Base-by-base conservation (phyloP, 2,113 vertebrate genomes). In the Erythrocercus mccallii region DNA sequence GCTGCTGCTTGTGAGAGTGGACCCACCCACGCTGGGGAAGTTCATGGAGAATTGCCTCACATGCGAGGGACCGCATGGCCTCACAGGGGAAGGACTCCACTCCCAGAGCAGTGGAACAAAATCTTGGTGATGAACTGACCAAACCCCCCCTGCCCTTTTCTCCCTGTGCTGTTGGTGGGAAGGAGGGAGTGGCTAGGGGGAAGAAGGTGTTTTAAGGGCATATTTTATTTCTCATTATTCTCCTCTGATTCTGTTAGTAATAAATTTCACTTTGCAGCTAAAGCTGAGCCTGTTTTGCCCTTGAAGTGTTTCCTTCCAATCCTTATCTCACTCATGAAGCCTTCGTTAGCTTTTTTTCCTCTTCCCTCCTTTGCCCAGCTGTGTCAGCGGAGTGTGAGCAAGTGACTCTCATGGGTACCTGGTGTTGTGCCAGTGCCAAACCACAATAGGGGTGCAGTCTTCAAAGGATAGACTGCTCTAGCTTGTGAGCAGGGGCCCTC, bases 131-230 rank as follows among this genome's bases (percentile, higher is more conserved):
- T 51, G 27, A 56, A 42, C 31, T 73, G 23, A 44, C 17, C 23
- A 27, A n/a, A 73, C 44, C 9, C 13, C 5, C 31, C 24, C 20
- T 12, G 23, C 7, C 38, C 31, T 42, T 73, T 17, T 56, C 31
- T 27, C 70, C 38, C 24, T 44, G 38, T 0, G 2, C 23, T 44
- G 13, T n/a, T 0, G 0, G 38, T 44, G 24, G 70, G 51, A 73
- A 56, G 70, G 38, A 44, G 23, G 31, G 31, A 56, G 31, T 17
- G 9, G 13, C 7, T 27, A 10, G 17, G 31, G 16, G 17, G 9
- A 25, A 72, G 16, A 27, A 56, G 10, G 7, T 72, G 38, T 56
- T 56, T 56, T 44, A 27, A 56, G 10, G 38, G 38, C 70, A 44
- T n/a, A 9, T 56, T 73, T 73, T 44, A 15, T 12, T 72, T 72